phyloP scores from a whole-genome alignment of 2,888 invertebrate species.

The Agonopterix subpropinquella region DNA sequence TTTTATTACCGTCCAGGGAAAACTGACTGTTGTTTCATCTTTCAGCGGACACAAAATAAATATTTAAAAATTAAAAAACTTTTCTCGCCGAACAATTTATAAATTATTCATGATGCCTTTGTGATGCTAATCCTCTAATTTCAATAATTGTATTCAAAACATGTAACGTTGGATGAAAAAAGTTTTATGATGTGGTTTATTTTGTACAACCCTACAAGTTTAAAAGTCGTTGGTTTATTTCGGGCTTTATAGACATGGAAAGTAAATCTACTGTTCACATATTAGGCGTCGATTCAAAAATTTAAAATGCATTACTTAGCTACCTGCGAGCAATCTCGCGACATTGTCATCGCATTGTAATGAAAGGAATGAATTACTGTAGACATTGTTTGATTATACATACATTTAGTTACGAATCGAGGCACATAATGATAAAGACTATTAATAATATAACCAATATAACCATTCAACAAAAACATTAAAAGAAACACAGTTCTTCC shows the following conservation, averaged over 20 bases:
- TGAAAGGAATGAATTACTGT: too few species aligned
- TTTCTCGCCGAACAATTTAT: slow-evolving; percentile 24
- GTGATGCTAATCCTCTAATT: slow-evolving; percentile 52
- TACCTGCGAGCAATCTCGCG: too few species aligned
- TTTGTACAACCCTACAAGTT: background rate
- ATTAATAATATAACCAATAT: too few species aligned
- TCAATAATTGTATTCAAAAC: slow-evolving; percentile 48
- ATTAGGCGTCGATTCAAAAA: slow-evolving; percentile 1
- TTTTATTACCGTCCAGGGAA: background rate
- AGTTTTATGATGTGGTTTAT: slow-evolving; percentile 5
- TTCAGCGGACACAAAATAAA: slow-evolving; percentile 1
- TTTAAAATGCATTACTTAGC: background rate
- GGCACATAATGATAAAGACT: too few species aligned
- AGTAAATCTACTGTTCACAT: slow-evolving; percentile 18
- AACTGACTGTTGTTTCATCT: background rate
- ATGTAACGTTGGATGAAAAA: slow-evolving; percentile 34
- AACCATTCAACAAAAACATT: too few species aligned
- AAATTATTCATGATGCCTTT: slow-evolving; percentile 46
- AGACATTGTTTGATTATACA: too few species aligned
- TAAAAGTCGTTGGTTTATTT: background rate
- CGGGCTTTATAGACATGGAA: background rate
- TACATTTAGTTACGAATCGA: too few species aligned
- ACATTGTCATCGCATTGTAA: too few species aligned
- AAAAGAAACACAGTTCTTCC: too few species aligned
- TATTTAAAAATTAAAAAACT: slow-evolving; percentile 29